Evolutionary conservation across 2,797 vertebrate species (phyloP), one percentile per base, ranked within the genome.

Genomic region (Propithecus perrieri): DNA sequence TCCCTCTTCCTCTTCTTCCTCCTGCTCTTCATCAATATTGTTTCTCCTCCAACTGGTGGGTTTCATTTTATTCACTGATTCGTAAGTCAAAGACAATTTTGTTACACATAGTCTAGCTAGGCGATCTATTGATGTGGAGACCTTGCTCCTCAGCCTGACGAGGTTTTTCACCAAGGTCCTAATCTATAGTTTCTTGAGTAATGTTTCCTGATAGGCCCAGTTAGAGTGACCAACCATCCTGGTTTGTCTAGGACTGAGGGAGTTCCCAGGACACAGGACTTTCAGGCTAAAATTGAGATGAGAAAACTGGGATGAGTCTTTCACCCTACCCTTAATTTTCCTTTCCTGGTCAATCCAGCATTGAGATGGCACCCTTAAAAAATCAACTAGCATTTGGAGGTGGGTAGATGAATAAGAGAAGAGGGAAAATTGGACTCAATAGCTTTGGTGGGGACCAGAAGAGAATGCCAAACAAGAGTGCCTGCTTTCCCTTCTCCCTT

Each of bases 381-480:
- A 94, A 22, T 79, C 11, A 13, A 88, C 86, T 93, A 84, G 76
- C 26, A 48, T 76, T 84, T 79, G 41, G 15, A 10, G 48, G 12
- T 92, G 75, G 67, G 41, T 85, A 30, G 48, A 88, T 95, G 65
- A 92, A 85, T 91, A 85, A 97, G 30, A 79, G 17, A 76, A 59
- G 20, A 80, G 17, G 33, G 59, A 94, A 85, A 18, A 80, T 72
- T 85, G 91, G 30, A 87, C 10, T 91, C 41, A 65, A 17, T 41
- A 46, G 7, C 38, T 86, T 75, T 76, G 15, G 46, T 71, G 20
- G 43, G 14, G 43, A 79, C 33, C 28, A 90, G 53, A 96, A 87
- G 24, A 69, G 38, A 95, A 95, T 72, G 59, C 86, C 35, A 74
- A 93, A 91, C 26, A 86, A 38, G 46, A 94, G 69, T 38, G 48